Percentiles rank a stretch among this genome's conserved stretches.
These are phyloP conservation scores for Cosmia pyralina DNA, from an alignment of 2,888 invertebrate species.

Conservation along the genomic window DNA sequence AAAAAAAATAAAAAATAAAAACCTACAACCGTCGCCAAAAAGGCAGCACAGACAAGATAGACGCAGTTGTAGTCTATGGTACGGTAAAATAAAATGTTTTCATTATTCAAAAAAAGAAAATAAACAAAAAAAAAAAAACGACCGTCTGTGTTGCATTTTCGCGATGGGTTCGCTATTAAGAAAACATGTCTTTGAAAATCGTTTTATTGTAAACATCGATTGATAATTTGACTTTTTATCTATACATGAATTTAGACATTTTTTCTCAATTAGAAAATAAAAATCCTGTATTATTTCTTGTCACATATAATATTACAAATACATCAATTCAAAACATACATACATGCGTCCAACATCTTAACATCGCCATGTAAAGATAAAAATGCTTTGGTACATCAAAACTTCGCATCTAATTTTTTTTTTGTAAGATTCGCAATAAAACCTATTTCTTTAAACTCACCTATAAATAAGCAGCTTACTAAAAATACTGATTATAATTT, in stretches of 20 bases:
- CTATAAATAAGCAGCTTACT: not conserved
- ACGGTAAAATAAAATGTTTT: slow-evolving; percentile 57
- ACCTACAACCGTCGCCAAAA: slow-evolving; percentile 83
- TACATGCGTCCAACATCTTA: slow-evolving; percentile 71
- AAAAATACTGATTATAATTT: slow-evolving; percentile 1
- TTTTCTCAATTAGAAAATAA: slow-evolving; percentile 52
- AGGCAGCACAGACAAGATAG: slow-evolving; percentile 88
- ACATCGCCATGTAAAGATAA: slow-evolving; percentile 73
- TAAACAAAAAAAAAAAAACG: slow-evolving; percentile 67
- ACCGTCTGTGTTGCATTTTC: slow-evolving; percentile 91
- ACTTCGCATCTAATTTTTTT: slow-evolving; percentile 20
- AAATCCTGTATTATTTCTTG: slow-evolving; percentile 56
- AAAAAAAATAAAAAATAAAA: slow-evolving; percentile 55
- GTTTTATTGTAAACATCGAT: not conserved
- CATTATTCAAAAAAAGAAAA: slow-evolving; percentile 48
- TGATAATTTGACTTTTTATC: not conserved
- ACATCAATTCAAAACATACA: slow-evolving; percentile 79
- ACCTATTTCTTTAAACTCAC: not conserved
- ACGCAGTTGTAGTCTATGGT: slow-evolving; percentile 71
- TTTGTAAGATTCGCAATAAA: not conserved
- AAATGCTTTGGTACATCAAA: slow-evolving; percentile 50
- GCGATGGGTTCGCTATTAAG: slow-evolving; percentile 70
- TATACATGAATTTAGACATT: slow-evolving; percentile 14
- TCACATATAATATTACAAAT: slow-evolving; percentile 84
- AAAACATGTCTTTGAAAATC: slow-evolving; percentile 68